These are phyloP conservation scores for Mesoclemmys tuberculata DNA, from an alignment of 2,113 vertebrate genomes.

Conservation along the genomic window DNA sequence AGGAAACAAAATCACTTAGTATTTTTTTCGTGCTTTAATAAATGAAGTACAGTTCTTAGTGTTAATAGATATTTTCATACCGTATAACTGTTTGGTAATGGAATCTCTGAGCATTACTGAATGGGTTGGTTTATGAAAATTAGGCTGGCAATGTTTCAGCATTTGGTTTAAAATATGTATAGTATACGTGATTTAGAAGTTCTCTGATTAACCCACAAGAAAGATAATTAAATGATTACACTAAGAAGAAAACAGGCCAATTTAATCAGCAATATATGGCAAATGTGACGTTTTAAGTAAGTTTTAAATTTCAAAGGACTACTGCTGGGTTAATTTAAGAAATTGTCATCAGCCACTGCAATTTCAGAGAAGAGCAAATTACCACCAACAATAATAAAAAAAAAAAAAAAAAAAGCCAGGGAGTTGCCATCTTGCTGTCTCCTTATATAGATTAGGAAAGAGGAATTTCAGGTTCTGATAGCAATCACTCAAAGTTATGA, in stretches of 20 bases:
- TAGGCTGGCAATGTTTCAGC: neutral
- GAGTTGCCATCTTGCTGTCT: neutral
- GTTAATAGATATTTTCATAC: neutral
- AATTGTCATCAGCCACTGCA: neutral
- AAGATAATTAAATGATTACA: neutral
- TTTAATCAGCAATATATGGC: neutral
- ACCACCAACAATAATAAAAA: too few relatives aligned
- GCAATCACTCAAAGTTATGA: neutral
- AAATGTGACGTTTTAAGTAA: neutral
- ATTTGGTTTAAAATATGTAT: neutral
- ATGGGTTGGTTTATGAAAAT: neutral
- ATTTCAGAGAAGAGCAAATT: neutral
- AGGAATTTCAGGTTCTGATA: neutral
- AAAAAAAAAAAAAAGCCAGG: neutral
- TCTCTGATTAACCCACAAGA: neutral
- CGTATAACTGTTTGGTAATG: neutral
- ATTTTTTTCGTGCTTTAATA: neutral
- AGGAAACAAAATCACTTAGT: neutral
- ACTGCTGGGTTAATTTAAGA: neutral
- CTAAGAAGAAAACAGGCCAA: neutral
- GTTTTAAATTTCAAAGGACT: neutral
- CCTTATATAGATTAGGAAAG: neutral
- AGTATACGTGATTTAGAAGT: neutral
- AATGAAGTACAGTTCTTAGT: neutral
- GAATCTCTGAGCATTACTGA: neutral